Percentiles rank a stretch among this genome's conserved stretches.
Evolutionary conservation across 2,113 vertebrate species (phyloP).

Genomic region (rabbit (Oryctolagus cuniculus)): DNA sequence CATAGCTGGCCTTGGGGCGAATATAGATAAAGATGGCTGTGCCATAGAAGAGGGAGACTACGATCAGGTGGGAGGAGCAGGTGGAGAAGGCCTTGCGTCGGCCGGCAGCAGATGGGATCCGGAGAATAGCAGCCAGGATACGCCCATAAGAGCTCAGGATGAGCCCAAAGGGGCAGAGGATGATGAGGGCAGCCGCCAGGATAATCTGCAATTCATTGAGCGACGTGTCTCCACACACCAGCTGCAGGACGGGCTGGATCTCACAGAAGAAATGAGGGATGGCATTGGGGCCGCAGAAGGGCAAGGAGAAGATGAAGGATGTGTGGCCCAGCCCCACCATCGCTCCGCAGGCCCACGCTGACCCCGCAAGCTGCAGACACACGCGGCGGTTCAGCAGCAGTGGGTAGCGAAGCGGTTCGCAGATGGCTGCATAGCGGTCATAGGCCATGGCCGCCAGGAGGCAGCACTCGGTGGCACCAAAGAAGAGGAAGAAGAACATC

Average conservation of each 20-base stretch:
- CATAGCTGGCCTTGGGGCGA: conserved; percentile 63
- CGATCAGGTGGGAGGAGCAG: conserved; percentile 23
- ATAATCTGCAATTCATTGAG: conserved; percentile 46
- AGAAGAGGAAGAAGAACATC: conserved; percentile 79
- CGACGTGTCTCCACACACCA: conserved; percentile 32
- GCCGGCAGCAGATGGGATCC: conserved; percentile 16
- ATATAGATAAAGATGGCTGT: conserved; percentile 61
- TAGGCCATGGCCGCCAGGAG: conserved; percentile 74
- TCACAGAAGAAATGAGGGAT: conserved; percentile 78
- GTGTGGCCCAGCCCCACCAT: conserved; percentile 65
- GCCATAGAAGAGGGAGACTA: conserved; percentile 59
- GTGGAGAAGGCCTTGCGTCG: conserved; percentile 48
- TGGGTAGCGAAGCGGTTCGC: conserved; percentile 60
- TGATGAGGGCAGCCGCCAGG: conserved; percentile 35
- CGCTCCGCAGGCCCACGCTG: conserved; percentile 34
- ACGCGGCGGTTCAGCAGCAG: conserved; percentile 27
- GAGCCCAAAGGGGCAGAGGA: conserved; percentile 53
- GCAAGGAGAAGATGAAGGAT: conserved; percentile 73
- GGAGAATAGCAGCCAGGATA: conserved; percentile 35
- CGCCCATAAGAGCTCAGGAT: conserved; percentile 42
- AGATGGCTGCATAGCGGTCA: conserved; percentile 48
- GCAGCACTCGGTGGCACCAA: conserved; percentile 64
- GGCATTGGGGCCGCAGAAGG: conserved; percentile 54
- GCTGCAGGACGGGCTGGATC: conserved; percentile 53
- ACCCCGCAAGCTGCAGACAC: conserved; percentile 21